These are phyloP conservation scores for Leucopsar rothschildi DNA, from an alignment of 2,113 vertebrate genomes.

Conservation along the genomic window DNA sequence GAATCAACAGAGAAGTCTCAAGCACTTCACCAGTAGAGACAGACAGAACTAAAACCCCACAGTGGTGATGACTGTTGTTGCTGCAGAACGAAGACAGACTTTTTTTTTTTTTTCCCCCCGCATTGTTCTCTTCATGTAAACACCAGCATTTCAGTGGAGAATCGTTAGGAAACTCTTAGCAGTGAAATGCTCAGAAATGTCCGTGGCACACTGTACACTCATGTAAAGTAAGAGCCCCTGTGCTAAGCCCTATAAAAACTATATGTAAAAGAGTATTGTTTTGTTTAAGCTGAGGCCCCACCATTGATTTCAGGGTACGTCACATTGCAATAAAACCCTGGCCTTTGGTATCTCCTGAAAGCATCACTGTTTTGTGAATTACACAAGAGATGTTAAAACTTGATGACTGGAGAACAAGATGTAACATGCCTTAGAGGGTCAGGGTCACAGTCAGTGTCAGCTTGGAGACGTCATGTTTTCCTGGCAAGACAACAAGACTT, in stretches of 20 bases:
- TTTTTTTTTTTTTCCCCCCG: background rate
- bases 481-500: slow-evolving; percentile 19
- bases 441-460: slow-evolving; percentile 9
- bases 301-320: background rate
- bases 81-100: background rate
- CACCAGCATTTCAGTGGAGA: background rate
- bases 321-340: background rate
- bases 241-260: background rate
- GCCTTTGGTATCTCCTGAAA: background rate
- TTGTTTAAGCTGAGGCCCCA: background rate
- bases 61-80: background rate
- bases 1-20: background rate
- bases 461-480: slow-evolving; percentile 26
- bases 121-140: background rate
- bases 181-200: background rate
- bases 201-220: background rate
- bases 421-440: slow-evolving; percentile 46
- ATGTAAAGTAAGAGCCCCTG: background rate
- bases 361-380: background rate
- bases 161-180: background rate
- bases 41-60: background rate
- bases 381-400: background rate
- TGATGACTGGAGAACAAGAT: slow-evolving; percentile 34
- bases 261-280: background rate
- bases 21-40: background rate